A percentile compares a stretch with the other conserved stretches of the same genome.
Evolutionary conservation across 1,140 invertebrate species (phyloP).

Genomic region (Gonioctena quinquepunctata): DNA sequence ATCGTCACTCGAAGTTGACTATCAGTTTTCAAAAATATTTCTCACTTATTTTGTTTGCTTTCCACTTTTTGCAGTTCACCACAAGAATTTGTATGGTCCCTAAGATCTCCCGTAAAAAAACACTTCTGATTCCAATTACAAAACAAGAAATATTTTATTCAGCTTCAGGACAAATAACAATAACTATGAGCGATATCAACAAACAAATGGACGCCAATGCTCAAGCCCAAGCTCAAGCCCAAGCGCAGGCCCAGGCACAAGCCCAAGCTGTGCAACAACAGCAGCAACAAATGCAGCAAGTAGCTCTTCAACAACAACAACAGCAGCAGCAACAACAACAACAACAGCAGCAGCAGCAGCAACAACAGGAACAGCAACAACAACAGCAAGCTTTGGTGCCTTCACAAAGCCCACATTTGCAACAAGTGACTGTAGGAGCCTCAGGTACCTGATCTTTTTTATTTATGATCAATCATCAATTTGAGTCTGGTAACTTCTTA

Average conservation of each 20-base stretch:
- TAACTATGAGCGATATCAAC: constrained; percentile 33
- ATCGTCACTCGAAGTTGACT: too few relatives aligned
- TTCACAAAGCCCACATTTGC: constrained; percentile 61
- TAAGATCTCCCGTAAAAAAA: too few relatives aligned
- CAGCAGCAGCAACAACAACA: constrained; percentile 51
- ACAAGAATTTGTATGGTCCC: too few relatives aligned
- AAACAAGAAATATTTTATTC: not conserved
- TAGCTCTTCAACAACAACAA: constrained; percentile 17
- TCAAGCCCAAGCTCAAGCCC: constrained; percentile 53
- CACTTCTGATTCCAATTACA: too few relatives aligned
- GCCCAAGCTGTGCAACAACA: constrained; percentile 56
- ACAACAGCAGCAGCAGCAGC: constrained; percentile 61
- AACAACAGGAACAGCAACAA: constrained; percentile 48
- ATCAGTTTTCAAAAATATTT: too few relatives aligned
- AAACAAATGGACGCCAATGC: constrained; percentile 43
- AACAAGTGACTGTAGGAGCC: constrained; percentile 55
- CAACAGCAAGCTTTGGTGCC: constrained; percentile 61
- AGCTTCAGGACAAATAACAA: constrained; percentile 10
- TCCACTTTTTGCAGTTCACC: too few relatives aligned
- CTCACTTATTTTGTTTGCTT: too few relatives aligned
- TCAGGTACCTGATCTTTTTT: constrained; percentile 41
- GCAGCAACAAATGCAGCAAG: constrained; percentile 50
- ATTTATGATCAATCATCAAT: constrained; percentile 46
- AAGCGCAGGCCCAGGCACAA: constrained; percentile 49
- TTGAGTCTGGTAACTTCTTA: too few relatives aligned